These are phyloP conservation scores for Myotis pilosus DNA, from an alignment of 2,797 vertebrate species.

Conservation along the genomic window DNA sequence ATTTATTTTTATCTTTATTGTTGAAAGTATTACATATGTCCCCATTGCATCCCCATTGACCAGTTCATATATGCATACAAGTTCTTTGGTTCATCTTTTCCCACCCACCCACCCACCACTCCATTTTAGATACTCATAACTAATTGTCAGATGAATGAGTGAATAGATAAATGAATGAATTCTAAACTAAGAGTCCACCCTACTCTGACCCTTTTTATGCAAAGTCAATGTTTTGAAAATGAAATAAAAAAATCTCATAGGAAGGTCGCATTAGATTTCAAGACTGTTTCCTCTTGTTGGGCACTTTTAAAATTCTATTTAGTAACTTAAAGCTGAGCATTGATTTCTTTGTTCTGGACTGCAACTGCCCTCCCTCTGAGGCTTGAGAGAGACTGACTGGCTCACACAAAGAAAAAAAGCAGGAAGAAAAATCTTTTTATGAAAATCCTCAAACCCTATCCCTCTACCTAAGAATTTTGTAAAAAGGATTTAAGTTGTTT, in stretches of 20 bases:
- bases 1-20: no score
- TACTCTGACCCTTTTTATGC: neutral
- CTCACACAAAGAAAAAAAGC: no score
- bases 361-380: neutral
- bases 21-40: no score
- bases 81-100: no score
- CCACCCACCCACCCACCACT: no score
- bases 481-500: conserved; percentile 35
- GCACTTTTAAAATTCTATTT: conserved; percentile 21
- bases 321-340: neutral
- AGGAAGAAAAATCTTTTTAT: neutral
- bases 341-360: neutral
- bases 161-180: neutral
- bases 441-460: neutral
- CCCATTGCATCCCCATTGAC: no score
- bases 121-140: neutral
- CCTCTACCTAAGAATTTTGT: neutral
- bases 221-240: conserved; percentile 11
- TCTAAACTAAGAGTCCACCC: neutral
- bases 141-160: neutral
- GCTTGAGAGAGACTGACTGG: neutral
- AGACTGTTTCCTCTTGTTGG: neutral
- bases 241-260: neutral
- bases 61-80: no score
- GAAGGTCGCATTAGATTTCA: neutral